Evolutionary conservation across 2,113 vertebrate species (phyloP).

Genomic region (Pseudorhombus dupliciocellatus): DNA sequence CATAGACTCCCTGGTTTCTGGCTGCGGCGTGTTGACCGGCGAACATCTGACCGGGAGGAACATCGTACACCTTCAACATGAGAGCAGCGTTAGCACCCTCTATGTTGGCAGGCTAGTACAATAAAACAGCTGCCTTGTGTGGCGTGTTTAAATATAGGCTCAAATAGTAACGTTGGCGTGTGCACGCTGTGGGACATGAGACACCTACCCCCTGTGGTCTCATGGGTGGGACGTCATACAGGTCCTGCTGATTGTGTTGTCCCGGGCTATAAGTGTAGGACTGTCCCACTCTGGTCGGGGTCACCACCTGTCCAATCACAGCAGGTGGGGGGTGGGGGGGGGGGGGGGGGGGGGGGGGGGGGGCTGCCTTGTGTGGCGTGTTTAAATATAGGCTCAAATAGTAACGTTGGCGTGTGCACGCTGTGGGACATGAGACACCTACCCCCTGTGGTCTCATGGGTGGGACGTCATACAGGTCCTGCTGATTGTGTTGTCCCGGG

Average conservation of each 20-base stretch:
- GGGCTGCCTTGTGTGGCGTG: too few species aligned
- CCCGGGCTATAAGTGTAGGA: conserved; percentile 87
- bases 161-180: neutral
- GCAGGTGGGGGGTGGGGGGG: too few species aligned
- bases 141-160: too few species aligned
- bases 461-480: conserved; percentile 92
- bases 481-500: conserved; percentile 84
- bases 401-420: neutral
- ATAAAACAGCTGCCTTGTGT: neutral
- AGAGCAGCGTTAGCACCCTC: neutral
- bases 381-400: too few species aligned
- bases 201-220: conserved; percentile 90
- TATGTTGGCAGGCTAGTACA: too few species aligned
- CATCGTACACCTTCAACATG: conserved; percentile 89
- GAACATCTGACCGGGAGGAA: conserved; percentile 85
- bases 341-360: too few species aligned
- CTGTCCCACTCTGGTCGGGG: conserved; percentile 89
- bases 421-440: conserved; percentile 68
- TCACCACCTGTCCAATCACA: conserved; percentile 87
- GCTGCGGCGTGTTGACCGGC: conserved; percentile 72
- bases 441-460: conserved; percentile 90
- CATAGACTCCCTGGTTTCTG: conserved; percentile 88
- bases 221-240: conserved; percentile 90
- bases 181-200: conserved; percentile 33
- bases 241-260: conserved; percentile 86